phyloP scores from a whole-genome alignment of 30 jellyfish, hydroid and myxozoan species.

The Aurelia aurita complex sp. Pacific region DNA sequence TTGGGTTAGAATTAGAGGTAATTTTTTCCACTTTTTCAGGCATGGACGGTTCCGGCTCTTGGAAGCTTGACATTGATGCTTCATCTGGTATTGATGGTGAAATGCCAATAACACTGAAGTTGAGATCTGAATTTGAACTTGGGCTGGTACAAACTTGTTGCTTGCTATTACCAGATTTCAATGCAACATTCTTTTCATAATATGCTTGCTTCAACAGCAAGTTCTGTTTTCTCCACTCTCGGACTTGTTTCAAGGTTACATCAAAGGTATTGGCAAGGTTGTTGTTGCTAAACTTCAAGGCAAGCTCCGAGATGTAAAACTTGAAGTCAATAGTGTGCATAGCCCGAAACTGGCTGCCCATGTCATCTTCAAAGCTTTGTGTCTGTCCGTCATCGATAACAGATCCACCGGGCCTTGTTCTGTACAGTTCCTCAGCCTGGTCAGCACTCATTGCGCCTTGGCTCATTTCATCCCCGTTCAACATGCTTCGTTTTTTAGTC shows the following conservation, averaged over 20 bases:
- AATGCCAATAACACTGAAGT: slow-evolving; percentile 5
- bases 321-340: slow-evolving; percentile 64
- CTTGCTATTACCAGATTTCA: not conserved
- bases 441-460: slow-evolving; percentile 52
- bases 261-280: slow-evolving; percentile 50
- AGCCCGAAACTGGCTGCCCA: slow-evolving; percentile 40
- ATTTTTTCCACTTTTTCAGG: slow-evolving; percentile 8
- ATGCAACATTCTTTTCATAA: slow-evolving; percentile 55
- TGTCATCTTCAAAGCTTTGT: slow-evolving; percentile 18
- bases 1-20: slow-evolving; percentile 14
- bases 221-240: slow-evolving; percentile 52
- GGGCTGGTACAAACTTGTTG: not conserved
- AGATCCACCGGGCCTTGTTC: not conserved
- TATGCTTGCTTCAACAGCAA: slow-evolving; percentile 60
- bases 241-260: slow-evolving; percentile 19
- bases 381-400: slow-evolving; percentile 10
- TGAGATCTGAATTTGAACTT: not conserved
- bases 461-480: slow-evolving; percentile 30
- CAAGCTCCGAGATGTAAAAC: slow-evolving; percentile 56
- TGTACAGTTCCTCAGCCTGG: slow-evolving; percentile 16
- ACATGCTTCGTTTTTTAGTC: not conserved
- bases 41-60: slow-evolving; percentile 28
- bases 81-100: not conserved
- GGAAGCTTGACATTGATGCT: slow-evolving; percentile 1
- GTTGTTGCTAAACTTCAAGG: slow-evolving; percentile 30